Evolutionary conservation across 2,888 invertebrate genomes (phyloP), one percentile per base, ranked within the genome.

Genomic region (Polylopha cassiicola): DNA sequence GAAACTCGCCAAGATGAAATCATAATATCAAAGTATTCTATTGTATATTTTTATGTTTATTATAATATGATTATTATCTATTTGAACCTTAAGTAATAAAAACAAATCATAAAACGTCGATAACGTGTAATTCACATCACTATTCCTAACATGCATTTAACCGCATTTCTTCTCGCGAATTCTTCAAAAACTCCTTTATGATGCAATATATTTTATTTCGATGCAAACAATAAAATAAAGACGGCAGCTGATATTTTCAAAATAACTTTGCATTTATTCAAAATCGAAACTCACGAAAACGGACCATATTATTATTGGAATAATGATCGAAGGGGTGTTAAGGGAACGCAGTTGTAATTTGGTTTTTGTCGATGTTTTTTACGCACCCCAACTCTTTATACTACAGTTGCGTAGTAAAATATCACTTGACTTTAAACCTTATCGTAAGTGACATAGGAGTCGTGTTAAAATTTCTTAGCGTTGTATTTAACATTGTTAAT

Each of bases 161-260:
- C 76, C 73, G 69, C 73, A 73, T 76, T 74, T 65, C 71, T 69
- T 69, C 68, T 74, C 63, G 81, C 78, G 58, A 80, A 80, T 77
- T 70, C 70, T 63, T 66, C 67, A 61, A 65, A 69, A 66, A 57
- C 48, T 63, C 63, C 67, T 66, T 64, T 68, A 73, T 64, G 57
- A 68, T 78, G 75, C 75, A 48, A 56, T 60, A 70, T 74, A 70
- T 74, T 76, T 74, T 73, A 73, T 73, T 74, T 54, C 61, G 52
- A 68, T 68, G 68, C 72, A 68, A 73, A 79, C 73, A 74, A 74
- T 65, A 63, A 58, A 66, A 58, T 58, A 46, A 56, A 53, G 26
- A 23, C 61, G 70, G 74, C 81, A 81, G 81, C 81, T 82, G 81
- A 80, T 60, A 71, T 60, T 46, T 47, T 55, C n/a, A n/a, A n/a